Conservation (phyloP, 2,888 invertebrate genomes). For the Alsophila aescularia region DNA sequence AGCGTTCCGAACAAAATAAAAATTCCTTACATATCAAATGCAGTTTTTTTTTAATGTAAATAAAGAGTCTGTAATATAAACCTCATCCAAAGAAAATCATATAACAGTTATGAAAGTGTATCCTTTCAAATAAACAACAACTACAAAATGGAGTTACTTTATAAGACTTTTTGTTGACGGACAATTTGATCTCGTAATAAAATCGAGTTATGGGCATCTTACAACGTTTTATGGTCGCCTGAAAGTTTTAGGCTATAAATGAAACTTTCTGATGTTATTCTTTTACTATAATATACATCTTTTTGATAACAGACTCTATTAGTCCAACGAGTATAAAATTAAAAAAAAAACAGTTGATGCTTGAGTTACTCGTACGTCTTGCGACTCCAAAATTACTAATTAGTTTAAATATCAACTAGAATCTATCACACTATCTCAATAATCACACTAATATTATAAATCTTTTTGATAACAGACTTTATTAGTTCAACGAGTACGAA, state of each 20-base stretch:
- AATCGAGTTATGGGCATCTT: constrained; percentile 9
- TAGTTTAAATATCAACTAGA: too few relatives aligned
- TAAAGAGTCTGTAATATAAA: too few relatives aligned
- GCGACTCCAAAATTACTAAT: too few relatives aligned
- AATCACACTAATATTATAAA: not conserved
- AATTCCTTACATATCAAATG: too few relatives aligned
- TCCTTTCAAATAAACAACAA: constrained; percentile 11
- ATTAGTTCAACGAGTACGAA: too few relatives aligned
- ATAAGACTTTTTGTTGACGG: constrained; percentile 12
- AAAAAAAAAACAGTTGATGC: too few relatives aligned
- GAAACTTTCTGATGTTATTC: constrained; percentile 5
- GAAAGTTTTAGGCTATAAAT: constrained; percentile 13
- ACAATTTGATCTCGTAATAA: constrained; percentile 23
- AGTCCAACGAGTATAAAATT: too few relatives aligned
- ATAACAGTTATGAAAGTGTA: not conserved
- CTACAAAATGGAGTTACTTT: constrained; percentile 15
- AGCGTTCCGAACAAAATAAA: too few relatives aligned
- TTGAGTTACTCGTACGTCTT: too few relatives aligned
- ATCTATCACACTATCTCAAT: too few relatives aligned
- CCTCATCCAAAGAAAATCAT: not conserved
- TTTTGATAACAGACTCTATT: not conserved
- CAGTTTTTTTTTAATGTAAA: too few relatives aligned
- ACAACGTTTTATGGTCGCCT: constrained; percentile 17
- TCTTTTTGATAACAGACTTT: not conserved
- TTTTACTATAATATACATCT: constrained; percentile 1